Evolutionary conservation across 2,888 invertebrate genomes (phyloP).

Genomic region (Agriotes lineatus): DNA sequence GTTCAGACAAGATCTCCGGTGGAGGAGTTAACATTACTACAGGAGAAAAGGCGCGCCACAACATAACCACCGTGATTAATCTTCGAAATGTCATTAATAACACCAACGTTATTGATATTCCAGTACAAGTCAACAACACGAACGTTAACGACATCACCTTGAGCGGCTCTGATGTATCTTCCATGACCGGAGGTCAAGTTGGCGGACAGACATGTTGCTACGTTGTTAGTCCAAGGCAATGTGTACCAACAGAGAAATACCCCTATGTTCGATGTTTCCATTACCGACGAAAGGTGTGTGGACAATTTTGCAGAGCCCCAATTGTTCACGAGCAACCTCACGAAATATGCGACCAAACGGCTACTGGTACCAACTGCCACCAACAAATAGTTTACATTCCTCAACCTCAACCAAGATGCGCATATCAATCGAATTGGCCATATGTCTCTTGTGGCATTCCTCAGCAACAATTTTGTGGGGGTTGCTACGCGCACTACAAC

Average conservation of each 20-base stretch:
- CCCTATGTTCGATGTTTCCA: constrained; percentile 61
- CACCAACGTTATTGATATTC: constrained; percentile 64
- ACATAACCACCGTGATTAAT: constrained; percentile 65
- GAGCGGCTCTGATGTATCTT: neutral
- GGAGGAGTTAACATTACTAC: constrained; percentile 20
- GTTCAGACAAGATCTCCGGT: constrained; percentile 23
- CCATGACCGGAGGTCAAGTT: neutral
- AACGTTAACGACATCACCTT: constrained; percentile 62
- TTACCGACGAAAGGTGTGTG: constrained; percentile 60
- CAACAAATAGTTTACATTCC: constrained; percentile 59
- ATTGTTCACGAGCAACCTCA: constrained; percentile 62
- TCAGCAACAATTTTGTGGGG: constrained; percentile 55
- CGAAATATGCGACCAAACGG: constrained; percentile 50
- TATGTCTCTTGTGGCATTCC: constrained; percentile 59
- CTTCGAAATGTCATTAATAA: constrained; percentile 64
- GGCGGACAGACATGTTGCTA: constrained; percentile 58
- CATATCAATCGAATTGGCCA: constrained; percentile 61
- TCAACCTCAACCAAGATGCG: constrained; percentile 62
- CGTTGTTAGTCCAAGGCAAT: constrained; percentile 63
- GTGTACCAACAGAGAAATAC: constrained; percentile 53
- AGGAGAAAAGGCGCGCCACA: constrained; percentile 51
- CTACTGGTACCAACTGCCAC: constrained; percentile 51
- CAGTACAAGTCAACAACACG: constrained; percentile 62
- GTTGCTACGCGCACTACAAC: constrained; percentile 61
- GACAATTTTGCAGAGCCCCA: constrained; percentile 57